phyloP scores from a whole-genome alignment of 2,113 vertebrate genomes.

The Misgurnus anguillicaudatus region DNA sequence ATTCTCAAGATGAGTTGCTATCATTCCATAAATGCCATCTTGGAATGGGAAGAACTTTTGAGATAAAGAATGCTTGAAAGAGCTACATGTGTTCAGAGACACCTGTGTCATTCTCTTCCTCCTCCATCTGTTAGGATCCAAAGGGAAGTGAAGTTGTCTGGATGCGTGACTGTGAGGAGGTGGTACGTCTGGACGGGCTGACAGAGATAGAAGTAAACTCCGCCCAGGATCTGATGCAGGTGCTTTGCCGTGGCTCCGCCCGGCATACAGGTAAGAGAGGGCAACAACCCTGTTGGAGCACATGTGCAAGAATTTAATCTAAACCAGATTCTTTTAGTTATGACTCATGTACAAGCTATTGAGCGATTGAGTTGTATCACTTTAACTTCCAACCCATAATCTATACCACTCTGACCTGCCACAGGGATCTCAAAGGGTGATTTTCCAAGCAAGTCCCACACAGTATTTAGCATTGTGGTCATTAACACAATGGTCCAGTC shows the following conservation, averaged over 20 bases:
- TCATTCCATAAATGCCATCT: no score
- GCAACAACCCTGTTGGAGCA: no score
- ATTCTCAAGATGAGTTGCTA: neutral
- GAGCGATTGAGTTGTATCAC: neutral
- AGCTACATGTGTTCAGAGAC: neutral
- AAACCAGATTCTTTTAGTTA: neutral
- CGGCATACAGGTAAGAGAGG: constrained; percentile 52
- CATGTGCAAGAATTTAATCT: neutral
- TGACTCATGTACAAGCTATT: neutral
- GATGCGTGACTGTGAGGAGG: constrained; percentile 60
- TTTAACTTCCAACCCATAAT: neutral
- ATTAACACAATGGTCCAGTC: constrained; percentile 40
- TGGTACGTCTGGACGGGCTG: constrained; percentile 58
- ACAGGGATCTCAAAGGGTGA: constrained; percentile 58
- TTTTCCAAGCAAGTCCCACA: constrained; percentile 56
- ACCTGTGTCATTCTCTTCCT: neutral
- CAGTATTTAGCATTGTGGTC: constrained; percentile 55
- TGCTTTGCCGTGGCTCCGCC: constrained; percentile 52
- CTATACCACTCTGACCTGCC: neutral
- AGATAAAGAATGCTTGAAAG: neutral
- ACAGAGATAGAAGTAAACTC: constrained; percentile 60
- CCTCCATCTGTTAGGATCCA: constrained; percentile 45
- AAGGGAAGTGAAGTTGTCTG: constrained; percentile 56
- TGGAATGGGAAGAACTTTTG: neutral
- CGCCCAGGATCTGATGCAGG: constrained; percentile 54